A percentile compares a stretch with the other conserved stretches of the same genome.
These are phyloP conservation scores for Alexandromys oeconomus DNA, from an alignment of 2,797 vertebrate species.

Conservation along the genomic window DNA sequence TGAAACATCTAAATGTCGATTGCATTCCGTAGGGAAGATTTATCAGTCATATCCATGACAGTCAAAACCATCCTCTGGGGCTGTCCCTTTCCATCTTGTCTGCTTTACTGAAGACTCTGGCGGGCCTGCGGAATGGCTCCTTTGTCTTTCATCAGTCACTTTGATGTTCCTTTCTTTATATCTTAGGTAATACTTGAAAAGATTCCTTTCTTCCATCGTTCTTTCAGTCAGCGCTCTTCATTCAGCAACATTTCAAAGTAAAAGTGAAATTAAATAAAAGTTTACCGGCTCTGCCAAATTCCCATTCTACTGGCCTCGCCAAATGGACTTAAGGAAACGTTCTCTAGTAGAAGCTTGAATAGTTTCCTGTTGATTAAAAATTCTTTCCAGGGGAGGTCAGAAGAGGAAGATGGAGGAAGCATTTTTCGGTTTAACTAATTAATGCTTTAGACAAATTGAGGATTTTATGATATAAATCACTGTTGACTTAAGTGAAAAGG, in stretches of 20 bases:
- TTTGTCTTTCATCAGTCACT: slow-evolving; percentile 25
- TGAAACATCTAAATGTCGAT: slow-evolving; percentile 24
- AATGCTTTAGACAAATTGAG: slow-evolving; percentile 72
- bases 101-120: slow-evolving; percentile 31
- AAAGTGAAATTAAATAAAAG: slow-evolving; percentile 79
- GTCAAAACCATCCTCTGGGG: background rate
- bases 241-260: slow-evolving; percentile 75
- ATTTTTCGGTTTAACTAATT: slow-evolving; percentile 73
- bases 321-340: slow-evolving; percentile 67
- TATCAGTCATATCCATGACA: background rate
- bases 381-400: slow-evolving; percentile 75
- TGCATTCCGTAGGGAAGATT: background rate
- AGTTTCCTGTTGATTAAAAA: slow-evolving; percentile 75
- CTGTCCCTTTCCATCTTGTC: background rate
- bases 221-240: slow-evolving; percentile 54
- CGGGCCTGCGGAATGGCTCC: background rate
- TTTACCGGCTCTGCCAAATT: slow-evolving; percentile 68
- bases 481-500: slow-evolving; percentile 54
- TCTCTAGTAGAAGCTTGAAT: slow-evolving; percentile 70
- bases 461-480: slow-evolving; percentile 37
- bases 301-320: slow-evolving; percentile 63
- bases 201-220: slow-evolving; percentile 66
- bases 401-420: slow-evolving; percentile 53
- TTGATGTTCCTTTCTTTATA: slow-evolving; percentile 35
- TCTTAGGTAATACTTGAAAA: slow-evolving; percentile 59